These are phyloP conservation scores for Lateolabrax maculatus DNA, from an alignment of 2,797 vertebrate species.

Conservation along the genomic window DNA sequence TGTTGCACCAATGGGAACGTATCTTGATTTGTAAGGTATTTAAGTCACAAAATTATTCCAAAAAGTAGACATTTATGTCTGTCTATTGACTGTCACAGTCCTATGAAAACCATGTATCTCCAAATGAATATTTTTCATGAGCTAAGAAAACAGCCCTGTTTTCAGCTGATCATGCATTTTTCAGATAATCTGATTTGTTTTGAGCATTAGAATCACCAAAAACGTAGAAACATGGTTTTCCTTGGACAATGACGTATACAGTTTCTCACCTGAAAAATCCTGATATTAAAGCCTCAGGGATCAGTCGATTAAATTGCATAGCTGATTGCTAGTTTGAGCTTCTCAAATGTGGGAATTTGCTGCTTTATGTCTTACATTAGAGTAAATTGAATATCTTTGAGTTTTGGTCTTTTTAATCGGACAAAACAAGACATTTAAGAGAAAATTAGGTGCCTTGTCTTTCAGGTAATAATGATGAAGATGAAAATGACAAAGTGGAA, in stretches of 20 bases:
- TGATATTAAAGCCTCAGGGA: background rate
- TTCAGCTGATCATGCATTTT: background rate
- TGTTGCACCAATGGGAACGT: background rate
- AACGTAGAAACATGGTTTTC: background rate
- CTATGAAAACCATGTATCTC: background rate
- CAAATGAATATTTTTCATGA: background rate
- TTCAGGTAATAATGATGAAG: slow-evolving; percentile 42
- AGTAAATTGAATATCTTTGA: background rate
- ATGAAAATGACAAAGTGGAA: slow-evolving; percentile 53
- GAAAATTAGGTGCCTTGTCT: too few species aligned
- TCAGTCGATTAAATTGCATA: rapidly evolving
- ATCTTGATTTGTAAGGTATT: background rate
- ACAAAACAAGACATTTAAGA: background rate
- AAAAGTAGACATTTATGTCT: background rate
- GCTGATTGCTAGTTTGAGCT: background rate
- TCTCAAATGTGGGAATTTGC: background rate
- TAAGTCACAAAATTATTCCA: background rate
- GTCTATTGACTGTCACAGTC: background rate
- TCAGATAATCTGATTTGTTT: background rate
- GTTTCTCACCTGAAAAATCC: background rate
- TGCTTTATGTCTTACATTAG: background rate
- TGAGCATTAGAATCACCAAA: background rate
- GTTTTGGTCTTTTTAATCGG: background rate
- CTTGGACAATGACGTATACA: background rate
- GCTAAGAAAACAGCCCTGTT: background rate